Evolutionary conservation across 1,140 invertebrate genomes (phyloP), one percentile per base, ranked within the genome.

Genomic region (Scaptomyza montana): DNA sequence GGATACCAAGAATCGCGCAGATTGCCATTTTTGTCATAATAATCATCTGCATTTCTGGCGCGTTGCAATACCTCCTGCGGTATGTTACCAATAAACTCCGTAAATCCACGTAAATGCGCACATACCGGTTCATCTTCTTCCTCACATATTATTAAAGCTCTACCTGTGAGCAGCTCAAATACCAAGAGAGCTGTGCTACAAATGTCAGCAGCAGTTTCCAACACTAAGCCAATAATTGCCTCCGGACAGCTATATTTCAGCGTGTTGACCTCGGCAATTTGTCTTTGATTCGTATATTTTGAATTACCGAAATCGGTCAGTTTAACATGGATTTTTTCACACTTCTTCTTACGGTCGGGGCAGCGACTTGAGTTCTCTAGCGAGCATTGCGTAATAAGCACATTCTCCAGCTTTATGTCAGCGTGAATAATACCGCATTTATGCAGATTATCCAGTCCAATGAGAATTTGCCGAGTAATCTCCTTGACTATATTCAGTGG

Each of bases 391-490:
- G 90, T 9, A 66, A 99, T 93, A 43, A 99, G 93, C 53, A 99
- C 97, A 94, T 99, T 99, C 93, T 99, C 98, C 46, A 98, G 98
- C 92, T 99, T 99, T 72, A 99, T 99, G 92, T 99, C 98, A 13
- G 98, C 99, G 92, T 99, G 98, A 93, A 99, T 99, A 78, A 99
- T 94, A 94, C 98, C 99, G 93, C 98, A 98, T 55, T 95, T 95
- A 92, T 99, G 98, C 61, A 99, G 94, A 93, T 99, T 99, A 92
- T 98, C 96, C 66, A 99, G 93, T 21, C 97, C 98, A 93, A 99
- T 96, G 19, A 99, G 93, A 64, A 99, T 97, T 94, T 99, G 98
- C 90, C 95, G 94, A 66, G 98, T 98, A 76, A 99, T 99, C 43
- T 94, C 95, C 93, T 96, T 97, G 6, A 99, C 98, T 93, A 99